Conservation (phyloP, 1,140 invertebrate species). For the Bombus picipes region DNA sequence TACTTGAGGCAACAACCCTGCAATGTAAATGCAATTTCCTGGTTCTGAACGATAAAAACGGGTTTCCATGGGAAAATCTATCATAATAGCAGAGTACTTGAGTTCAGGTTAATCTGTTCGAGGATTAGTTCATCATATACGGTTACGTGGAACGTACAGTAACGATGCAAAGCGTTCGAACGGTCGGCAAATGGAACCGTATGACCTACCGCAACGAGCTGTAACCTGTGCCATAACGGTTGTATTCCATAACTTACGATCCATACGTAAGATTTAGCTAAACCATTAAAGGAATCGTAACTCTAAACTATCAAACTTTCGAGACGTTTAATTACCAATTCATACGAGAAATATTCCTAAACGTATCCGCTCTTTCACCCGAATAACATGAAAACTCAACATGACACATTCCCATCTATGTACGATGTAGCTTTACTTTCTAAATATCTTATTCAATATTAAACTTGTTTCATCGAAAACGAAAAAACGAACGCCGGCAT, state of each 20-base stretch:
- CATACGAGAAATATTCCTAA: neutral
- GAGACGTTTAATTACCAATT: slow-evolving; percentile 14
- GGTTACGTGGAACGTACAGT: slow-evolving; percentile 27
- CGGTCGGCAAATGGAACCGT: slow-evolving; percentile 12
- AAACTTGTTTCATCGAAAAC: slow-evolving; percentile 8
- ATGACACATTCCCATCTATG: neutral
- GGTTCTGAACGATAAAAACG: neutral
- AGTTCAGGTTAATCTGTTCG: neutral
- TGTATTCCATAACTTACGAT: slow-evolving; percentile 37
- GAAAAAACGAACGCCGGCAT: neutral
- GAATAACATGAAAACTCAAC: neutral
- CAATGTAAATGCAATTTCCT: neutral
- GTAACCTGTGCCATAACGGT: slow-evolving; percentile 38
- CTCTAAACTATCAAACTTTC: neutral
- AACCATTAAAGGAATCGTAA: slow-evolving; percentile 46
- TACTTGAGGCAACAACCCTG: neutral
- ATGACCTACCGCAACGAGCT: slow-evolving; percentile 54
- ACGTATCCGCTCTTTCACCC: neutral
- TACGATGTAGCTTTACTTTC: no score
- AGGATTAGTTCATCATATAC: slow-evolving; percentile 19
- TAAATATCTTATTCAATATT: no score
- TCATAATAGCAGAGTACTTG: neutral
- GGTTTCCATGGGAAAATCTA: neutral
- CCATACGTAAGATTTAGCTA: slow-evolving; percentile 18
- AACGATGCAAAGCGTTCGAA: slow-evolving; percentile 48